Conservation (phyloP, 1,140 invertebrate genomes). For the Anoplophora glabripennis region DNA sequence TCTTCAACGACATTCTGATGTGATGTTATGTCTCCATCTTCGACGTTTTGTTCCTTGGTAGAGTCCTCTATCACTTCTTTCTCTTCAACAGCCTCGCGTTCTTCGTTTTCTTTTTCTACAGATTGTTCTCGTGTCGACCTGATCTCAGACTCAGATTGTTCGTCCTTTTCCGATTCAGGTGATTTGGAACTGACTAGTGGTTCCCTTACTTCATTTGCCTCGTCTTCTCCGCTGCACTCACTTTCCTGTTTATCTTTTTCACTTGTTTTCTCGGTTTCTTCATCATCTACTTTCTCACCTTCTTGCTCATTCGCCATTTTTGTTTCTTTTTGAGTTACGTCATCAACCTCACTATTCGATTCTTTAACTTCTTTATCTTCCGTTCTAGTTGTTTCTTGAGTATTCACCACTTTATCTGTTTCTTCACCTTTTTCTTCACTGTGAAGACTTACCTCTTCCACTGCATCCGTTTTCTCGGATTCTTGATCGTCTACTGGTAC, state of each 20-base stretch:
- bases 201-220: not conserved
- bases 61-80: not conserved
- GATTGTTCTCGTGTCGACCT: not conserved
- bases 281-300: not conserved
- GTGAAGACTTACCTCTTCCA: slow-evolving; percentile 2
- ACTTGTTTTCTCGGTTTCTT: not conserved
- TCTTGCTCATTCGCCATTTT: not conserved
- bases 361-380: slow-evolving; percentile 5
- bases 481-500: not conserved
- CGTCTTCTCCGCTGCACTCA: not conserved
- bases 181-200: not conserved
- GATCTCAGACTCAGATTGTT: not conserved
- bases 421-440: not conserved
- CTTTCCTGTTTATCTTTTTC: not conserved
- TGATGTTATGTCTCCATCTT: not conserved
- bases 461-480: not conserved
- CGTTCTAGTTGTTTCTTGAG: not conserved
- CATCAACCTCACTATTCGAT: not conserved
- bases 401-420: slow-evolving; percentile 6
- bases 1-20: not conserved
- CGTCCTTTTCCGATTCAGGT: slow-evolving; percentile 3
- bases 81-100: slow-evolving; percentile 1
- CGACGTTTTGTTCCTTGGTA: not conserved
- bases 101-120: slow-evolving; percentile 6
- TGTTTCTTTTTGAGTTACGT: not conserved